Conservation (phyloP, 2,888 invertebrate species). For the Chesias legatella region DNA sequence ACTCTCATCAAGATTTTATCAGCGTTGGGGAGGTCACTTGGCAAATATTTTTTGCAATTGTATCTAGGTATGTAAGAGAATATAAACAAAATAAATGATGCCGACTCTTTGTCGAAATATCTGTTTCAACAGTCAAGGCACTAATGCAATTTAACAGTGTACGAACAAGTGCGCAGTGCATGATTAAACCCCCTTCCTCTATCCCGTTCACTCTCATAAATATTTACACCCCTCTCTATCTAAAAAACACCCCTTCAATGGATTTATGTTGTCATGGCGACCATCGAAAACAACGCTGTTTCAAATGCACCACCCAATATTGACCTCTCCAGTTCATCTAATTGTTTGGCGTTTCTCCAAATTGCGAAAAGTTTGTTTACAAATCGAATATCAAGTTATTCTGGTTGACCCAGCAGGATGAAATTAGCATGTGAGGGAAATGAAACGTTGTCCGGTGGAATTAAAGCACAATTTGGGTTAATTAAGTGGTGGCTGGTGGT, state of each 20-base stretch:
- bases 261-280: conserved; percentile 66
- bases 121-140: conserved; percentile 41
- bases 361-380: conserved; percentile 27
- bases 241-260: conserved; percentile 55
- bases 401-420: conserved; percentile 32
- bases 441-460: conserved; percentile 50
- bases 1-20: too few relatives aligned
- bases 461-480: conserved; percentile 60
- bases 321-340: conserved; percentile 41
- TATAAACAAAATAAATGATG: too few relatives aligned
- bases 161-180: conserved; percentile 59
- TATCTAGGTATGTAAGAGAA: too few relatives aligned
- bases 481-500: conserved; percentile 37
- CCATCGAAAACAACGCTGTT: conserved; percentile 61
- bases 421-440: conserved; percentile 46
- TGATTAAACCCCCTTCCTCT: conserved; percentile 47
- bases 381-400: conserved; percentile 41
- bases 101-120: too few relatives aligned
- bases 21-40: too few relatives aligned
- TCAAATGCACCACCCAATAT: conserved; percentile 45
- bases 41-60: too few relatives aligned
- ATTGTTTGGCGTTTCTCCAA: conserved; percentile 24
- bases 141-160: conserved; percentile 71
- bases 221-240: conserved; percentile 31
- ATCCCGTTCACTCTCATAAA: conserved; percentile 36